Evolutionary conservation across 2,888 invertebrate species (phyloP).

Genomic region (Cremastinae sp.): DNA sequence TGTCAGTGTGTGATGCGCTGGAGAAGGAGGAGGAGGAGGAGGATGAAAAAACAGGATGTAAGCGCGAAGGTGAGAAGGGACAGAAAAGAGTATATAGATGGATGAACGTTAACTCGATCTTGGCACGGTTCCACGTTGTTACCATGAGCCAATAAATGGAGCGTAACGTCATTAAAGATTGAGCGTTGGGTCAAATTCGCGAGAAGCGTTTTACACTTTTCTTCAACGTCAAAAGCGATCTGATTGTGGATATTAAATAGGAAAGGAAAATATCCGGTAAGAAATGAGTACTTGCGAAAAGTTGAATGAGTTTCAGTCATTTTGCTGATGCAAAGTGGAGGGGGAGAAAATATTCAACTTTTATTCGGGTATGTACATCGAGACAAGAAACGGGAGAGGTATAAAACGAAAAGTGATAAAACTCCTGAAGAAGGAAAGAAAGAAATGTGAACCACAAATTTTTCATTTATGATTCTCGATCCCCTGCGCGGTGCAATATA

Average conservation of each 20-base stretch:
- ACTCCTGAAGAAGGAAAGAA: constrained; percentile 19
- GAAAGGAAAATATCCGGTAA: too few species aligned
- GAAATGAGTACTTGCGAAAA: too few species aligned
- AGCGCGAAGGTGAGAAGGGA: not conserved
- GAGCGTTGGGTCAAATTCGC: constrained; percentile 56
- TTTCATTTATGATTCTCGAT: too few species aligned
- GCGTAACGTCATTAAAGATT: constrained; percentile 63
- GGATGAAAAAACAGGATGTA: too few species aligned
- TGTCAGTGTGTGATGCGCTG: not conserved
- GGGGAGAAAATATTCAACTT: not conserved
- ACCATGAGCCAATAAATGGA: constrained; percentile 66
- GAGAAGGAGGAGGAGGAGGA: not conserved
- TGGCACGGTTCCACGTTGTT: constrained; percentile 70
- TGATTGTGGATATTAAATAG: too few species aligned
- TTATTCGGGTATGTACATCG: not conserved
- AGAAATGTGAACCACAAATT: constrained; percentile 14
- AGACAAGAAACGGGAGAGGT: constrained; percentile 1
- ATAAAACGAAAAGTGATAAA: constrained; percentile 12
- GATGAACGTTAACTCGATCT: constrained; percentile 64
- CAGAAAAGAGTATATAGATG: constrained; percentile 30
- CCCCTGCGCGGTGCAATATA: not conserved
- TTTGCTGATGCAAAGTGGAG: too few species aligned
- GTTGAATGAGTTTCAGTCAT: too few species aligned
- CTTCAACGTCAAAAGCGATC: constrained; percentile 20
- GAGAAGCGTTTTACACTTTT: not conserved